phyloP scores from a whole-genome alignment of 2,113 vertebrate genomes.

The Ariopsis seemanni region DNA sequence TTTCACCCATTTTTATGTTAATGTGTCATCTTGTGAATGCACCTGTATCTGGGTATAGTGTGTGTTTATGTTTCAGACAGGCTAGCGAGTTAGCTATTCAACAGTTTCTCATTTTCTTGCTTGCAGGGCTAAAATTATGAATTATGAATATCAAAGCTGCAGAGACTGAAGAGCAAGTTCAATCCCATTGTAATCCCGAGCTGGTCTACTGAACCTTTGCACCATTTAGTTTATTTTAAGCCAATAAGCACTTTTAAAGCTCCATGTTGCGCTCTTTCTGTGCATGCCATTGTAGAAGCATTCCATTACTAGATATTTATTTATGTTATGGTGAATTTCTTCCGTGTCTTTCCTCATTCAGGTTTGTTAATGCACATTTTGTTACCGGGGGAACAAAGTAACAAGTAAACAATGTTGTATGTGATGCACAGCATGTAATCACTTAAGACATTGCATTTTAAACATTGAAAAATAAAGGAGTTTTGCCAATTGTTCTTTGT shows the following conservation, averaged over 20 bases:
- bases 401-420: conserved; percentile 80
- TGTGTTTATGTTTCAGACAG: conserved; percentile 68
- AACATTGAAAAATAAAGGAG: conserved; percentile 85
- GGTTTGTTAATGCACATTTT: conserved; percentile 81
- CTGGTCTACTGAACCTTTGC: conserved; percentile 82
- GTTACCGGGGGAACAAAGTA: conserved; percentile 60
- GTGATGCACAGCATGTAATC: conserved; percentile 88
- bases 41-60: conserved; percentile 44
- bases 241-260: conserved; percentile 42
- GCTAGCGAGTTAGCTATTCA: conserved; percentile 79
- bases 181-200: conserved; percentile 70
- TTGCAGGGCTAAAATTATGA: conserved; percentile 93
- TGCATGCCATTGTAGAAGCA: conserved; percentile 53
- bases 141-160: conserved; percentile 81
- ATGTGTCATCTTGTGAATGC: conserved; percentile 33
- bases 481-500: conserved; percentile 86
- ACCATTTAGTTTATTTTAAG: conserved; percentile 74
- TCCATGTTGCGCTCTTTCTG: conserved; percentile 48
- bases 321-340: conserved; percentile 46
- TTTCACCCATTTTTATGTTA: conserved; percentile 8
- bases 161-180: conserved; percentile 87
- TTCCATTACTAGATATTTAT: conserved; percentile 39
- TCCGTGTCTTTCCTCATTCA: conserved; percentile 53
- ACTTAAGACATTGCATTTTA: conserved; percentile 84
- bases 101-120: conserved; percentile 87